Evolutionary conservation across 2,888 invertebrate genomes (phyloP).

Genomic region (Formica aserva): DNA sequence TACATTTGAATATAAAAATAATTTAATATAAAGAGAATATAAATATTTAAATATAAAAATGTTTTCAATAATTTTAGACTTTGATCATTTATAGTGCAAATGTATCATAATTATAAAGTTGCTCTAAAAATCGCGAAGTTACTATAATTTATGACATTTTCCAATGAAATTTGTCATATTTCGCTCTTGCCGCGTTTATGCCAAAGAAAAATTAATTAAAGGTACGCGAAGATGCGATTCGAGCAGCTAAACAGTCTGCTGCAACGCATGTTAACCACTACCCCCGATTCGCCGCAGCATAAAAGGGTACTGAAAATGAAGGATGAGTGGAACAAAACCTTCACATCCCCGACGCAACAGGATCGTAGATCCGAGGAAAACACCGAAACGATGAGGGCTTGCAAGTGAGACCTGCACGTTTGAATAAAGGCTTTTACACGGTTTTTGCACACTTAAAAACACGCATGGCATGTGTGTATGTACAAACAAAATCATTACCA

Average conservation of each 20-base stretch:
- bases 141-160: background rate
- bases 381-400: conserved; percentile 64
- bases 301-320: conserved; percentile 65
- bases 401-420: conserved; percentile 65
- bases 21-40: background rate
- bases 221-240: conserved; percentile 59
- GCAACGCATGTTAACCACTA: conserved; percentile 66
- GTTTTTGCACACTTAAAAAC: background rate
- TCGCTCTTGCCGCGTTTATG: background rate
- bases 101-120: background rate
- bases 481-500: background rate
- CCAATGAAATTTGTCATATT: background rate
- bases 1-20: background rate
- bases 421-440: background rate
- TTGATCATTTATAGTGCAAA: background rate
- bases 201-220: conserved; percentile 23
- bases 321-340: conserved; percentile 48
- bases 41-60: background rate
- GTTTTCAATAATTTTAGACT: background rate
- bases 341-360: background rate
- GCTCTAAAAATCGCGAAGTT: background rate
- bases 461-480: background rate
- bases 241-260: conserved; percentile 67
- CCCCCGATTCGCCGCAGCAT: conserved; percentile 67
- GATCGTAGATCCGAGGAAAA: conserved; percentile 38